Base-by-base conservation (phyloP, 92 coral and sea anemone species). In the Umimayanthus chanpuru region DNA sequence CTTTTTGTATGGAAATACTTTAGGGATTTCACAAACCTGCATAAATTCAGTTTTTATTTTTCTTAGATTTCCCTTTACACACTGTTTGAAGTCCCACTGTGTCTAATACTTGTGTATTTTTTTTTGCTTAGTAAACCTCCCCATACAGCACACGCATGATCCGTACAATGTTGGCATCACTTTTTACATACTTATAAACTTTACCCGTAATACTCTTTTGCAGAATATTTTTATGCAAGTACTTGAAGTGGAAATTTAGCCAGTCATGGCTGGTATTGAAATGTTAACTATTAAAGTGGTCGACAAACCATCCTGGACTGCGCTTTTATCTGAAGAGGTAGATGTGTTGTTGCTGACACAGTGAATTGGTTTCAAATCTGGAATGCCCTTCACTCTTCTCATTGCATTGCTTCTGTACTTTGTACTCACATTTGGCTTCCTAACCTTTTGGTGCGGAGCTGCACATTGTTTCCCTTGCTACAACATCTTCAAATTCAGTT, bases 141-240 rank as follows among this genome's bases (percentile, higher is more conserved):
- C 40, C 96, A 75, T 91, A 89, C 79, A 93, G 44, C 58, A 71
- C 81, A 28, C 91, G 88, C 81, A 91, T 79, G 86, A 94, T 93
- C 36, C 96, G 9, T 9, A 91, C 55, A 26, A 80, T 25, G 61
- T 92, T 92, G 70, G 83, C 72, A 38, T 84, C 75, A 49, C 94
- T 89, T 14, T 53, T 81, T 78, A 41, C 93, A 85, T 89, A 94
- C 72, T 90, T 92, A 20, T 94, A 82, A 12, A 92, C 77, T 76
- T 92, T 88, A 43, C 64, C 26, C 21, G 86, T 82, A 16, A 92
- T 76, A 90, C 88, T 90, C 5, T 44, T 81, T 80, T 94, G 96
- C 76, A 92, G 23, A 50, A 92, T 81, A 16, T 55, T 72, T 68
- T 74, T 75, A 85, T 85, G 55, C 86, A 90, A 44, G 75, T 85